phyloP scores from a whole-genome alignment of 2,797 vertebrate genomes.

The Sebastes diaconus region DNA sequence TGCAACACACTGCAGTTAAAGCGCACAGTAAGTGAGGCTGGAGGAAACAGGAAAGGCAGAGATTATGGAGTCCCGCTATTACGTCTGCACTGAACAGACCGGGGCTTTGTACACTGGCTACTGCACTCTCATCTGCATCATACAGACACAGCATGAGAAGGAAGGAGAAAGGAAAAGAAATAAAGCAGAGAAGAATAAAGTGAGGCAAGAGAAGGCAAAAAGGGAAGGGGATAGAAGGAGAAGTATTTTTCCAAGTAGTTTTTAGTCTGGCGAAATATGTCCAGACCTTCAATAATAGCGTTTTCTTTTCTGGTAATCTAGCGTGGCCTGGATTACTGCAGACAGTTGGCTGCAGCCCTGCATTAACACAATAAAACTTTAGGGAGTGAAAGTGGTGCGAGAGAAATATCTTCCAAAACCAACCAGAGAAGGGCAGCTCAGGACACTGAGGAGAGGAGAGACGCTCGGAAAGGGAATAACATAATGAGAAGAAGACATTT shows the following conservation, averaged over 20 bases:
- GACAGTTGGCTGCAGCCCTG: constrained; percentile 56
- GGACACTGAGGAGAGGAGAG: constrained; percentile 34
- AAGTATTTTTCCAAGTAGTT: constrained; percentile 52
- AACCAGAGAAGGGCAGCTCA: constrained; percentile 45
- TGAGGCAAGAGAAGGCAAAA: constrained; percentile 15
- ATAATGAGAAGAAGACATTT: not conserved
- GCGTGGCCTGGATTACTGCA: constrained; percentile 50
- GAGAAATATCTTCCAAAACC: constrained; percentile 41
- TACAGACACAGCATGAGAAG: constrained; percentile 22
- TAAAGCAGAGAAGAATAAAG: constrained; percentile 24
- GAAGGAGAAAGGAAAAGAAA: constrained; percentile 13
- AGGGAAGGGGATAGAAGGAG: constrained; percentile 51
- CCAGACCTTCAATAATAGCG: constrained; percentile 55
- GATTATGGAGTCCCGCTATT: constrained; percentile 66
- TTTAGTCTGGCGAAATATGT: not conserved
- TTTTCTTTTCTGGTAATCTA: constrained; percentile 72
- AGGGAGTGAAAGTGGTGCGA: constrained; percentile 51
- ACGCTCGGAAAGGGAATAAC: not conserved
- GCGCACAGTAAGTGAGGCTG: constrained; percentile 58
- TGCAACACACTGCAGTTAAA: constrained; percentile 44
- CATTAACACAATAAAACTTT: constrained; percentile 65
- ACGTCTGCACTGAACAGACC: constrained; percentile 63
- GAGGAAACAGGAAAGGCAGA: constrained; percentile 59
- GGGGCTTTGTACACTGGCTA: constrained; percentile 60
- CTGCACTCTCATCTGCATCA: constrained; percentile 51